These are phyloP conservation scores for Parnassius orleans DNA, from an alignment of 2,888 invertebrate genomes.

Conservation along the genomic window DNA sequence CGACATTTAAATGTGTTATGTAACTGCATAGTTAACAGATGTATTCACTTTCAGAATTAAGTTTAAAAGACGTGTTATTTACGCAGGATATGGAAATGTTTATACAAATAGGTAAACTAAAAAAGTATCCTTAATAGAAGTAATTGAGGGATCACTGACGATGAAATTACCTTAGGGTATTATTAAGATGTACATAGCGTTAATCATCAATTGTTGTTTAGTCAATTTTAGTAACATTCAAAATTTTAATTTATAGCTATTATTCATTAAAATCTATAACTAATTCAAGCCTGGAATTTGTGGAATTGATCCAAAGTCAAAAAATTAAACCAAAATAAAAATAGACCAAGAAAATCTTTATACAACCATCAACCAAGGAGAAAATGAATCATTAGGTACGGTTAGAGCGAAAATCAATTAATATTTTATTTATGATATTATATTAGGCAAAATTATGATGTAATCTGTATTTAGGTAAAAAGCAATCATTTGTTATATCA, in stretches of 20 bases:
- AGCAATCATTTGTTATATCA: conserved; percentile 1
- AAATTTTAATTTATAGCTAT: no score
- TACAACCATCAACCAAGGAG: conserved; percentile 17
- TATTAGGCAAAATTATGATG: conserved; percentile 8
- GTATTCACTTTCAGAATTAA: background rate
- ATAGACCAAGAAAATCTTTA: conserved; percentile 37
- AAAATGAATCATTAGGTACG: conserved; percentile 9
- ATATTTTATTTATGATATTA: conserved; percentile 21
- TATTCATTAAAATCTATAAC: no score
- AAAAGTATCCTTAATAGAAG: conserved; percentile 50
- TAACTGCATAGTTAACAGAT: conserved; percentile 1
- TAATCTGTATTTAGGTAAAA: conserved; percentile 12
- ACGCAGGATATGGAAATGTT: background rate
- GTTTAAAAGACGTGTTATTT: background rate
- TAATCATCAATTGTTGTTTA: conserved; percentile 56
- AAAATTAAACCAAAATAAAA: conserved; percentile 66
- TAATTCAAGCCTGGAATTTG: conserved; percentile 57
- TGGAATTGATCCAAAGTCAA: conserved; percentile 68
- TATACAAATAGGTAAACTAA: background rate
- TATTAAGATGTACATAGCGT: conserved; percentile 66
- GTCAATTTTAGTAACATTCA: background rate
- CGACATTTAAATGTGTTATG: no score
- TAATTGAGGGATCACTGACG: conserved; percentile 70
- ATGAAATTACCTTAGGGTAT: conserved; percentile 50
- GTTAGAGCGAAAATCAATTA: background rate